Base-by-base conservation (phyloP, 2,113 vertebrate species). In the Anoura caudifer region DNA sequence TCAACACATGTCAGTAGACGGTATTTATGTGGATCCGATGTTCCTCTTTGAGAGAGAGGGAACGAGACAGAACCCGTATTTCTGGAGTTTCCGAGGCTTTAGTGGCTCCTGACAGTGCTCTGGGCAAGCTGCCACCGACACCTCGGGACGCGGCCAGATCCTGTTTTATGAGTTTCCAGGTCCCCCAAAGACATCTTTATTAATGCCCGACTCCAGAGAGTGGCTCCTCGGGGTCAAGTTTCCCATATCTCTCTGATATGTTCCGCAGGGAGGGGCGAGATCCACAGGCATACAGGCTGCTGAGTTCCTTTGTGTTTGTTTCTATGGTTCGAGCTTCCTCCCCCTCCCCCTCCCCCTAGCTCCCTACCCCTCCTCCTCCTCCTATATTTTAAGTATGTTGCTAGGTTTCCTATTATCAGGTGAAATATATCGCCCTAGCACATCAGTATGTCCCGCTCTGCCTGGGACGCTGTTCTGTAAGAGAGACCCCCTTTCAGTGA, bases 171-270 rank as follows among this genome's bases (percentile, higher is more conserved):
- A 84, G 76, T 45, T 92, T 90, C 69, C 22, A 77, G 45, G 76
- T 94, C 38, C 59, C 92, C 59, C 50, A 67, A 82, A 96, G 91
- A 85, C 77, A 87, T 92, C 82, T 84, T 82, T 73, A 95, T 95
- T 77, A 61, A 95, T 38, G 61, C 52, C 94, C 0, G 15, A 72
- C 63, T 94, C 87, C 87, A 90, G 69, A 89, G 52, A 7, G 76
- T 70, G 81, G 16, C 59, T 95, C 12, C 54, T 54, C 3, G 9
- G 76, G 41, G 65, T 92, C 84, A 28, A 15, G 16, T 73, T 50
- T 26, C 47, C 33, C 59, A 41, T 59, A 22, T 26, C 15, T 92
- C 54, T 92, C 20, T 10, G 59, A 12, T 8, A 7, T 14, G 0
- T 5, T 47, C 61, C 59, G 7, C 28, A 15, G 13, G n/a, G 45